These are phyloP conservation scores for Agelastica alni DNA, from an alignment of 2,888 invertebrate genomes.

Conservation along the genomic window DNA sequence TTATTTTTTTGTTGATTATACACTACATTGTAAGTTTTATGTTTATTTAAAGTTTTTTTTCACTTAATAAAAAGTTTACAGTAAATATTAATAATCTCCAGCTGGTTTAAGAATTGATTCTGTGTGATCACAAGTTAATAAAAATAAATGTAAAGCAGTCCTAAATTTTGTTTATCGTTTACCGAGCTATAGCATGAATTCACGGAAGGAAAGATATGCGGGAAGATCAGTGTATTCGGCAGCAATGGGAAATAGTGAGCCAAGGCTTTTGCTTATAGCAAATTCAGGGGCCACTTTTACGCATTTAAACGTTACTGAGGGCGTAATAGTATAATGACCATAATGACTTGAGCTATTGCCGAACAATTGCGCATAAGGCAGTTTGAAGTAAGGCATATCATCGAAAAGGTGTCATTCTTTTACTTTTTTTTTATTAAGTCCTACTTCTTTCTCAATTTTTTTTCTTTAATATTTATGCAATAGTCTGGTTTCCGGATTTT, in stretches of 20 bases:
- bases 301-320: constrained; percentile 56
- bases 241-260: constrained; percentile 39
- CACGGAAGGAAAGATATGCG: constrained; percentile 38
- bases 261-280: constrained; percentile 52
- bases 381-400: constrained; percentile 54
- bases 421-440: constrained; percentile 20
- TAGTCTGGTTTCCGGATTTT: constrained; percentile 1
- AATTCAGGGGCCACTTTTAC: constrained; percentile 56
- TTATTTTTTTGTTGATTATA: too few relatives aligned
- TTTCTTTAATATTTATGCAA: constrained; percentile 9
- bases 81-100: too few relatives aligned
- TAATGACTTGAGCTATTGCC: constrained; percentile 57
- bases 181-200: constrained; percentile 18
- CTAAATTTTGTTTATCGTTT: constrained; percentile 4
- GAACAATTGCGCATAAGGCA: constrained; percentile 56
- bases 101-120: too few relatives aligned
- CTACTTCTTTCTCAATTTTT: constrained; percentile 26
- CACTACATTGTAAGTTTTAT: too few relatives aligned
- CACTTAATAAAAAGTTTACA: too few relatives aligned
- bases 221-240: constrained; percentile 38
- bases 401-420: constrained; percentile 48
- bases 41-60: too few relatives aligned
- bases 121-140: too few relatives aligned
- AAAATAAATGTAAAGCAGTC: neutral
- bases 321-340: constrained; percentile 58